These are phyloP conservation scores for Gymnoscelis rufifasciata DNA, from an alignment of 2,888 invertebrate species.

Conservation along the genomic window DNA sequence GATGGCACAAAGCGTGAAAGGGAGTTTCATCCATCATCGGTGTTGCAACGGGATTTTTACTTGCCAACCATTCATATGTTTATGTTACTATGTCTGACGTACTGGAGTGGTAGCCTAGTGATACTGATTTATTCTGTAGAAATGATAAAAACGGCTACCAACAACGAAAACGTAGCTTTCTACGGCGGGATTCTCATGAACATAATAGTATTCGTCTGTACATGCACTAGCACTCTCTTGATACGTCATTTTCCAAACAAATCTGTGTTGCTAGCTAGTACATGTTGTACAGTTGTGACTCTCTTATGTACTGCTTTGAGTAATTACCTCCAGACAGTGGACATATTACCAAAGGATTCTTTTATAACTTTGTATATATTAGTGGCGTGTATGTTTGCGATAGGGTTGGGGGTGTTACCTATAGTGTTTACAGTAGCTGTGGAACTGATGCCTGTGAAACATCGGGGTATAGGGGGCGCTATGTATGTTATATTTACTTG, in stretches of 20 bases:
- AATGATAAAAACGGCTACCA: slow-evolving; percentile 12
- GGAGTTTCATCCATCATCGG: not conserved
- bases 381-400: slow-evolving; percentile 12
- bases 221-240: not conserved
- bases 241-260: slow-evolving; percentile 12
- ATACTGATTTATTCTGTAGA: slow-evolving; percentile 14
- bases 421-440: slow-evolving; percentile 18
- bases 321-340: slow-evolving; percentile 14
- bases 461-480: slow-evolving; percentile 24
- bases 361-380: slow-evolving; percentile 16
- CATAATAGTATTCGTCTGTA: not conserved
- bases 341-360: slow-evolving; percentile 18
- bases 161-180: slow-evolving; percentile 9
- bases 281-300: slow-evolving; percentile 2
- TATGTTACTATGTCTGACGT: slow-evolving; percentile 7
- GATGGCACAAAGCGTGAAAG: slow-evolving; percentile 1
- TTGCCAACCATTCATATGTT: slow-evolving; percentile 17
- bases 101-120: slow-evolving; percentile 15
- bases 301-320: slow-evolving; percentile 4
- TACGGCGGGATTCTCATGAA: slow-evolving; percentile 8
- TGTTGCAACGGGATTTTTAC: slow-evolving; percentile 17
- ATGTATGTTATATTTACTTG: slow-evolving; percentile 21
- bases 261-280: slow-evolving; percentile 6
- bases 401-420: slow-evolving; percentile 14
- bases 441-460: slow-evolving; percentile 25